These are phyloP conservation scores for Geopemphigus sp. DNA, from an alignment of 1,140 invertebrate species.

Conservation along the genomic window DNA sequence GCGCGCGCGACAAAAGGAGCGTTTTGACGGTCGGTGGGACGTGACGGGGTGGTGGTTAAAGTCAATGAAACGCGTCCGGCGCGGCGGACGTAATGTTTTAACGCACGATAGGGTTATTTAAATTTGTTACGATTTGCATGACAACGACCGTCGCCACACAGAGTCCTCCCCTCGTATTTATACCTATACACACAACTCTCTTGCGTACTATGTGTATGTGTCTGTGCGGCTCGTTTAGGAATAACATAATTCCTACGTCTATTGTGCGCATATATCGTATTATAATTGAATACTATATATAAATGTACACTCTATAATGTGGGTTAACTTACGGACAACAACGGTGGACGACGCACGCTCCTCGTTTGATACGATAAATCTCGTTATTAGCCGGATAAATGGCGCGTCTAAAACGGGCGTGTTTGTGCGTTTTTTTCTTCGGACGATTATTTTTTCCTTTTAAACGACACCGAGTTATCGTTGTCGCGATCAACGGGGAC, in stretches of 20 bases:
- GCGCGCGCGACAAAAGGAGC: slow-evolving; percentile 28
- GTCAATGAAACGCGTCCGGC: slow-evolving; percentile 42
- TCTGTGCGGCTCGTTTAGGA: neutral
- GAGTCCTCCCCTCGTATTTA: slow-evolving; percentile 7
- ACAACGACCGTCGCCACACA: slow-evolving; percentile 24
- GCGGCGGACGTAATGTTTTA: slow-evolving; percentile 38
- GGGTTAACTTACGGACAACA: too few species aligned
- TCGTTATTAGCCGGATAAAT: too few species aligned
- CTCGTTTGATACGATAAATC: neutral
- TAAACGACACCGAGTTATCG: neutral
- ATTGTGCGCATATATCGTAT: too few species aligned
- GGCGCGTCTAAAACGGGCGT: too few species aligned
- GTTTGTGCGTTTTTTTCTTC: too few species aligned
- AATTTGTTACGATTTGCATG: slow-evolving; percentile 47
- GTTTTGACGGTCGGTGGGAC: neutral
- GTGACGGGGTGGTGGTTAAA: slow-evolving; percentile 17
- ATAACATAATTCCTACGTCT: neutral
- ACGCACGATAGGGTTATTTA: slow-evolving; percentile 45
- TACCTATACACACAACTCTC: neutral
- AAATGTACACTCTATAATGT: too few species aligned
- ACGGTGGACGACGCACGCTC: too few species aligned
- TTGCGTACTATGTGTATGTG: neutral
- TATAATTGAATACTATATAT: too few species aligned
- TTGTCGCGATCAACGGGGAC: neutral
- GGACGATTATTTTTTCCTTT: neutral